Evolutionary conservation across 2,113 vertebrate species (phyloP), one percentile per base, ranked within the genome.

Genomic region (Hemicordylus capensis): DNA sequence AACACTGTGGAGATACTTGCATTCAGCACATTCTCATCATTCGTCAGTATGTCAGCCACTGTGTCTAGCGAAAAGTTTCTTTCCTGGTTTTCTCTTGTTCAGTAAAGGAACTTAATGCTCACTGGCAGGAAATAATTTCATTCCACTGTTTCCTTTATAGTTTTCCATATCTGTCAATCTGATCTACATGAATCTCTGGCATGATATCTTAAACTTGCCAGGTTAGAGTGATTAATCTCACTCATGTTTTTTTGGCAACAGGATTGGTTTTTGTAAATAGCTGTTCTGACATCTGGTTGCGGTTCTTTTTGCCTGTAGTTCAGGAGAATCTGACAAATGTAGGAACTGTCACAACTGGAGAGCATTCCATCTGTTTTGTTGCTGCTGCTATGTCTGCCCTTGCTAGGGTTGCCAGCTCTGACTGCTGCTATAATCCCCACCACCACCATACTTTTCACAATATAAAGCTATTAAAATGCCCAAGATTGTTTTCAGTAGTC

Each of bases 211-310:
- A 61, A 17, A 79, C 6, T 80, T 86, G 64, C 83, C 75, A 34
- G 0, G 73, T 87, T 31, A 66, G 76, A 80, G 76, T 83, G 86
- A 73, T 17, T 46, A 84, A 83, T 94, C 90, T 81, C 86, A 63
- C 67, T 88, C 88, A 81, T 59, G 81, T n/a, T 34, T 81, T n/a
- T 90, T 80, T 76, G 51, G 46, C 37, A 69, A 2, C 11, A 84
- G 73, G 46, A n/a, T 20, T 9, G 11, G 72, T 85, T 90, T 80
- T 80, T 91, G 88, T 69, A 91, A 59, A 34, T 77, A 88, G 79
- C 10, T 63, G 22, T 24, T 66, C 70, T 59, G 83, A 85, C 85
- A 89, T 70, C 63, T 64, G 37, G 51, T 31, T 76, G 56, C 61
- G 87, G 11, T 54, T 81, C 87, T 88, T 91, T 90, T 72, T 82